Evolutionary conservation across 1,140 invertebrate species (phyloP).

Genomic region (Linepithema humile): DNA sequence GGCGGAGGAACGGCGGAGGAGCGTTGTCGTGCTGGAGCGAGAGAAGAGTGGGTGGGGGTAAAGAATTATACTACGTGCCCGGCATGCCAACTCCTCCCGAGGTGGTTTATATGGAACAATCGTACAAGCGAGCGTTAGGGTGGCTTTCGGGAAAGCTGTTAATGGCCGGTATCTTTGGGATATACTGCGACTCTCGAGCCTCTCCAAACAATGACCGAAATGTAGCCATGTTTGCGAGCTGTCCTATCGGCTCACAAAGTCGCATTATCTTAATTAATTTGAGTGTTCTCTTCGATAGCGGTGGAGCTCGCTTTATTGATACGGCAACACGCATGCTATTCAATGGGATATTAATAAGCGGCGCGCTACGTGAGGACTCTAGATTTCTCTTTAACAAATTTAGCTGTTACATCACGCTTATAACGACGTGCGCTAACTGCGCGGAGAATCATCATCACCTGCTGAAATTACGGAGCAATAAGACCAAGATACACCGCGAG

Average conservation of each 20-base stretch:
- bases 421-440: background rate
- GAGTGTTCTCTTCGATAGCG: background rate
- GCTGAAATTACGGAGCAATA: constrained; percentile 7
- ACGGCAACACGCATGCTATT: background rate
- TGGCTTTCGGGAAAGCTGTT: constrained; percentile 53
- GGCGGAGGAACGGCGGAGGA: constrained; percentile 25
- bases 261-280: constrained; percentile 2
- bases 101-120: constrained; percentile 76
- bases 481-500: background rate
- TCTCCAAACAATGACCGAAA: constrained; percentile 28
- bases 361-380: background rate
- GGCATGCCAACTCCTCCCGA: constrained; percentile 75
- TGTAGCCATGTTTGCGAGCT: background rate
- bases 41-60: constrained; percentile 68
- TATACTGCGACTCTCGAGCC: background rate
- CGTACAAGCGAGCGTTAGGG: constrained; percentile 55
- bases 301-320: background rate
- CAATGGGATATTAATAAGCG: background rate
- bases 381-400: background rate
- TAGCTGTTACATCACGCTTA: background rate
- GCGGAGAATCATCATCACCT: constrained; percentile 29
- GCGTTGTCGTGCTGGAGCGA: constrained; percentile 13
- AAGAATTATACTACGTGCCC: constrained; percentile 79
- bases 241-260: background rate
- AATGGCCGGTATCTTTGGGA: constrained; percentile 55